A percentile compares a stretch with the other conserved stretches of the same genome.
Conservation (phyloP, 2,797 vertebrate genomes). For the Lithobates pipiens region DNA sequence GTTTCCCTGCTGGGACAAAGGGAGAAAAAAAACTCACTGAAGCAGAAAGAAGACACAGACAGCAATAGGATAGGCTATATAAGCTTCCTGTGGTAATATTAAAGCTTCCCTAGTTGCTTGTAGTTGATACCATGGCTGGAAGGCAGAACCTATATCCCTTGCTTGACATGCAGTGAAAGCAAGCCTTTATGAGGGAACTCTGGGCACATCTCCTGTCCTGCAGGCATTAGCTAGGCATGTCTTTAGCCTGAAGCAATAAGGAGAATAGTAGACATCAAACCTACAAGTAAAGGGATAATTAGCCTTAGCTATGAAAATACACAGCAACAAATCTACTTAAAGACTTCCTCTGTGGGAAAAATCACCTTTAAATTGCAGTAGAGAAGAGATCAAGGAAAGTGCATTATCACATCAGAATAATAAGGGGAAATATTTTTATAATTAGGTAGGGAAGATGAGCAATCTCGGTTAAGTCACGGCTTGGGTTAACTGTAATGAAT, state of each 20-base stretch:
- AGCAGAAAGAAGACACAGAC: constrained; percentile 67
- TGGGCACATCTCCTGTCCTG: constrained; percentile 63
- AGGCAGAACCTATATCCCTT: constrained; percentile 40
- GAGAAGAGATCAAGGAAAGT: constrained; percentile 68
- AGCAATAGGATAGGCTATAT: constrained; percentile 63
- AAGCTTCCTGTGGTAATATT: constrained; percentile 58
- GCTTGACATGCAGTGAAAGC: constrained; percentile 52
- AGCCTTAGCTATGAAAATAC: constrained; percentile 65
- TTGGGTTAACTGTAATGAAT: constrained; percentile 16
- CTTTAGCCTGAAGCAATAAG: constrained; percentile 48
- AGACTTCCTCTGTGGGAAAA: constrained; percentile 69
- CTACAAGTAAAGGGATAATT: constrained; percentile 64
- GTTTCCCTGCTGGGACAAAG: constrained; percentile 66
- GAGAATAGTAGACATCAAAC: constrained; percentile 58
- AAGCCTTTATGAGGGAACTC: constrained; percentile 45
- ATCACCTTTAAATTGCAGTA: constrained; percentile 67
- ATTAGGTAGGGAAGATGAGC: constrained; percentile 66
- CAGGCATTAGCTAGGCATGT: constrained; percentile 61
- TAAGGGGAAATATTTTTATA: constrained; percentile 69
- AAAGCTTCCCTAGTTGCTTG: constrained; percentile 59
- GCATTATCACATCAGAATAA: constrained; percentile 64
- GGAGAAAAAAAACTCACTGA: constrained; percentile 64
- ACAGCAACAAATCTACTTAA: constrained; percentile 63
- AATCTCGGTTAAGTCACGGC: constrained; percentile 60
- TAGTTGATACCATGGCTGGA: constrained; percentile 34